A percentile compares a stretch with the other conserved stretches of the same genome.
phyloP scores from a whole-genome alignment of 2,888 invertebrate species.

The Drosophila mimica region DNA sequence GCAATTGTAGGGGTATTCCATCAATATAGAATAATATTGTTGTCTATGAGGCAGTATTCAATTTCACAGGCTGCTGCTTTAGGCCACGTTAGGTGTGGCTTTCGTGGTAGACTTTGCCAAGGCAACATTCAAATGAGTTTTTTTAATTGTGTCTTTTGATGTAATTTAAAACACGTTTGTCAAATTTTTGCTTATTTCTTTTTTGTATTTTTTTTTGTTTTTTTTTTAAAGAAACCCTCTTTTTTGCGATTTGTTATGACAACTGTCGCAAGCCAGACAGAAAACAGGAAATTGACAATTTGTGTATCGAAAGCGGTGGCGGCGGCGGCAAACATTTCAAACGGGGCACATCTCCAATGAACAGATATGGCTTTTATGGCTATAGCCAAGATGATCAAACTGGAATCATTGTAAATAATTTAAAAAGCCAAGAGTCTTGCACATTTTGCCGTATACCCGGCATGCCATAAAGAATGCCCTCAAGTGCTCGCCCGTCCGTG shows the following conservation, averaged over 20 bases:
- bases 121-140: not conserved
- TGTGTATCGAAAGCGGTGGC: constrained; percentile 56
- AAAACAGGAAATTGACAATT: constrained; percentile 75
- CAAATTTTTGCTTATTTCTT: constrained; percentile 43
- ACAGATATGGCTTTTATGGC: not conserved
- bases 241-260: constrained; percentile 24
- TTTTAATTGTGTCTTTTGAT: not conserved
- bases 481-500: constrained; percentile 71
- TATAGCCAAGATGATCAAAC: constrained; percentile 17
- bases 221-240: constrained; percentile 8
- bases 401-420: constrained; percentile 64
- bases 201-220: constrained; percentile 32
- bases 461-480: constrained; percentile 77
- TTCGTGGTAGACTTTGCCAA: not conserved
- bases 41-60: not conserved
- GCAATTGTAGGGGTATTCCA: not conserved
- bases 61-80: not conserved
- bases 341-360: constrained; percentile 3
- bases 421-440: constrained; percentile 45
- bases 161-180: constrained; percentile 49
- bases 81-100: not conserved
- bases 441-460: constrained; percentile 55
- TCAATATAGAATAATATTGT: constrained; percentile 9
- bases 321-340: constrained; percentile 44
- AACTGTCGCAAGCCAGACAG: constrained; percentile 54